Evolutionary conservation across 2,113 vertebrate genomes (phyloP), one percentile per base, ranked within the genome.

Genomic region (Redunca redunca): DNA sequence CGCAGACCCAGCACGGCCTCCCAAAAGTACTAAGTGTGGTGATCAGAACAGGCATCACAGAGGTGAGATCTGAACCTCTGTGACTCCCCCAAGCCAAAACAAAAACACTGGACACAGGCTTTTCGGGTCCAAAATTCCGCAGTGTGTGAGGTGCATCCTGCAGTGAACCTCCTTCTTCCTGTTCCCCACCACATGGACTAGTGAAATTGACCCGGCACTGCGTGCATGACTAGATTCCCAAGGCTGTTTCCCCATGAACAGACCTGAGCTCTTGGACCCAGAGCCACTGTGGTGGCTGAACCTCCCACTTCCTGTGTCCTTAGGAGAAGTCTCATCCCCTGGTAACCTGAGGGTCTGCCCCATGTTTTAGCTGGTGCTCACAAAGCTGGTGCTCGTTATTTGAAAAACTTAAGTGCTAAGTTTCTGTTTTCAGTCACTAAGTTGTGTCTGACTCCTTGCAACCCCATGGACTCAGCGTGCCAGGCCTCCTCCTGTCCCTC

Each of bases 151-250:
- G 64, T 2, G 60, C 28, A 17, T 5, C 28, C 36, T 12, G 55
- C 4, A 15, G 36, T 10, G 26, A 46, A 30, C 30, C 30, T 21
- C 57, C 58, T 33, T 12, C 33, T 21, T 19, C 77, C 64, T 9
- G 0, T 1, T 28, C 78, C 43, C 13, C 23, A 40, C 64, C 11
- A 28, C 0, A 13, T 3, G 43, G 43, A 53, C 82, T 5, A 1
- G 4, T 1, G 28, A 46, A 15, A 36, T 0, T 6, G 14, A 21
- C 28, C 0, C 9, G 0, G 9, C 36, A 6, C 4, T 23, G 11
- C 2, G 36, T 2, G 14, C 36, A 15, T 19, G 55, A 7, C 9
- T 0, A 5, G 43, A 23, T 15, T 1, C 3, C 17, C 40, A 23
- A 36, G 83, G n/a, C 57, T 88, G 10, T 9, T 6, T 28, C 26